Evolutionary conservation across 2,113 vertebrate genomes (phyloP).

Genomic region (Zapornia atra): DNA sequence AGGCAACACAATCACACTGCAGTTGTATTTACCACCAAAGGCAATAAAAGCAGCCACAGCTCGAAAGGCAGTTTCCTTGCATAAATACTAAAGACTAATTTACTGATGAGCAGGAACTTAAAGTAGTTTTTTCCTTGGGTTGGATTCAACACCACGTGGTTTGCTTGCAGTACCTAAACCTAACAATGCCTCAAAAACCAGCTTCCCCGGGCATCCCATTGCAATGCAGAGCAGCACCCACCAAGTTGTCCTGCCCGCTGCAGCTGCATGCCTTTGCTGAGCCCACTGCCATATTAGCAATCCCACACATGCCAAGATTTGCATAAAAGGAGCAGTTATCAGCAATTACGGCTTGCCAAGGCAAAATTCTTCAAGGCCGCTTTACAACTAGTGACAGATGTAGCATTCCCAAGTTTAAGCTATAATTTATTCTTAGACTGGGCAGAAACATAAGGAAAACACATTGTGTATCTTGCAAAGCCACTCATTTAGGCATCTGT

Average conservation of each 20-base stretch:
- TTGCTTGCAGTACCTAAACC: background rate
- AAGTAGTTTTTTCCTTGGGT: background rate
- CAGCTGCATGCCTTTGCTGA: conserved; percentile 25
- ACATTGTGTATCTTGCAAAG: conserved; percentile 19
- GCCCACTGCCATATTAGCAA: conserved; percentile 4
- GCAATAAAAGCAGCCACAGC: background rate
- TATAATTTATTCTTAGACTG: conserved; percentile 41
- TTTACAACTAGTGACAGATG: conserved; percentile 53
- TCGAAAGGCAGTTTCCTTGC: background rate
- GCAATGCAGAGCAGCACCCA: background rate
- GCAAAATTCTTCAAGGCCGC: conserved; percentile 50
- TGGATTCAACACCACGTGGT: background rate
- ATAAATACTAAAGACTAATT: background rate
- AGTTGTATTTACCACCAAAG: background rate
- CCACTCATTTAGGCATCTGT: background rate
- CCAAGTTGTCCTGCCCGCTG: background rate
- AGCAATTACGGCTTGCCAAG: conserved; percentile 55
- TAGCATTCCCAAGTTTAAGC: conserved; percentile 30
- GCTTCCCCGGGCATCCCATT: background rate
- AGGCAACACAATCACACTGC: background rate
- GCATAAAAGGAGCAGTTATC: conserved; percentile 66
- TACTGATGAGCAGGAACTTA: background rate
- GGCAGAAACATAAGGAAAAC: conserved; percentile 25
- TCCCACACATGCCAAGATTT: background rate
- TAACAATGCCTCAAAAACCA: background rate